phyloP scores from a whole-genome alignment of 1,140 invertebrate species.

The Drosophila lacertosa region DNA sequence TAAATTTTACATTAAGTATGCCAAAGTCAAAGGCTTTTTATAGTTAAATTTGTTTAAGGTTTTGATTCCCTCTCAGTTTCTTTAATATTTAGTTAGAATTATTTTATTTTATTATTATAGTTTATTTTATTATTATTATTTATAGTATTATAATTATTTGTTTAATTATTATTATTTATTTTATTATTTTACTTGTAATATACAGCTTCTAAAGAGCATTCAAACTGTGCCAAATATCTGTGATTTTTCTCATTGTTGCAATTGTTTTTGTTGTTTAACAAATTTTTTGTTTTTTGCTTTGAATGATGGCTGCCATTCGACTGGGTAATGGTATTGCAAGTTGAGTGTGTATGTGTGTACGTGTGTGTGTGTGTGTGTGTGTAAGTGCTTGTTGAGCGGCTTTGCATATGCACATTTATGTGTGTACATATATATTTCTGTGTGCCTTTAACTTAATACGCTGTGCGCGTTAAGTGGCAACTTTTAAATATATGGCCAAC shows the following conservation, averaged over 20 bases:
- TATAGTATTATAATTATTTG: too few relatives aligned
- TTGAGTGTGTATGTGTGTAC: background rate
- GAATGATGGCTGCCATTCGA: constrained; percentile 65
- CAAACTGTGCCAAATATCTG: background rate
- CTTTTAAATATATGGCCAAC: constrained; percentile 31
- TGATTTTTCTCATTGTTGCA: constrained; percentile 23
- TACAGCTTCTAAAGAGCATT: background rate
- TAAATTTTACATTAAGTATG: background rate
- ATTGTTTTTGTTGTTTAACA: constrained; percentile 21
- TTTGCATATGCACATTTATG: constrained; percentile 46
- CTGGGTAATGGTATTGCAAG: constrained; percentile 34
- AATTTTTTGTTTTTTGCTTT: constrained; percentile 32
- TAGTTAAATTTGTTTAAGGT: too few relatives aligned
- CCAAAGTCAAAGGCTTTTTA: too few relatives aligned
- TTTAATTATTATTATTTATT: too few relatives aligned
- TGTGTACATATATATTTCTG: constrained; percentile 33
- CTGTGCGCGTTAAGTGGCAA: constrained; percentile 32
- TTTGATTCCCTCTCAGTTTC: too few relatives aligned
- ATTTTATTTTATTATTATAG: too few relatives aligned
- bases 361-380: constrained; percentile 24
- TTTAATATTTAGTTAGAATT: too few relatives aligned
- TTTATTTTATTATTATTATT: too few relatives aligned
- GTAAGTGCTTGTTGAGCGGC: constrained; percentile 57
- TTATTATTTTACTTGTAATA: too few relatives aligned
- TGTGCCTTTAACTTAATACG: constrained; percentile 54